These are phyloP conservation scores for Drosophila stalkeri DNA, from an alignment of 2,888 invertebrate genomes.

Conservation along the genomic window DNA sequence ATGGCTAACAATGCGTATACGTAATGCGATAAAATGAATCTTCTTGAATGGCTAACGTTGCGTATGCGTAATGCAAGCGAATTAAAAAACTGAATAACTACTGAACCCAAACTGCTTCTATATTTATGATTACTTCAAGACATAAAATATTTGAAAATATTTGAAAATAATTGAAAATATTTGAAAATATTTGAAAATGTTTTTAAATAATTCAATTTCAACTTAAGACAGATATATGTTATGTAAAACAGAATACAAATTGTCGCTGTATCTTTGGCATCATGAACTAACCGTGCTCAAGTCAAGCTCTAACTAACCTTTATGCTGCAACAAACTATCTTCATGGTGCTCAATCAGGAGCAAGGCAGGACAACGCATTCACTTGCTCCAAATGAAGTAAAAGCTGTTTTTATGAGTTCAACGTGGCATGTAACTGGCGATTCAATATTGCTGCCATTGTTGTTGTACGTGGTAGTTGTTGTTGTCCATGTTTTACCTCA, in stretches of 20 bases:
- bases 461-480: neutral
- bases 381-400: constrained; percentile 54
- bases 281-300: constrained; percentile 2
- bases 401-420: constrained; percentile 66
- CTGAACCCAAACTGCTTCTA: too few relatives aligned
- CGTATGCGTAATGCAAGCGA: neutral
- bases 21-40: neutral
- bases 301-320: constrained; percentile 5
- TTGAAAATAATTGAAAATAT: too few relatives aligned
- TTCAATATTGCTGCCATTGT: constrained; percentile 21
- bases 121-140: too few relatives aligned
- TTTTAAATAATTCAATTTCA: neutral
- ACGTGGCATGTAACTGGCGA: constrained; percentile 54
- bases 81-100: too few relatives aligned
- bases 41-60: neutral
- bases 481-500: constrained; percentile 1
- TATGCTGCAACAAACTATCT: neutral
- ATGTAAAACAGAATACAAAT: neutral
- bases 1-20: neutral
- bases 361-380: constrained; percentile 11
- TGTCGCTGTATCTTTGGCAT: neutral
- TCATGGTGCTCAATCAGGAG: constrained; percentile 5
- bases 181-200: too few relatives aligned
- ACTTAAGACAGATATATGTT: neutral
- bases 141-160: too few relatives aligned